Conservation (phyloP, 1,140 invertebrate species). For the Armadillidium nasatum region DNA sequence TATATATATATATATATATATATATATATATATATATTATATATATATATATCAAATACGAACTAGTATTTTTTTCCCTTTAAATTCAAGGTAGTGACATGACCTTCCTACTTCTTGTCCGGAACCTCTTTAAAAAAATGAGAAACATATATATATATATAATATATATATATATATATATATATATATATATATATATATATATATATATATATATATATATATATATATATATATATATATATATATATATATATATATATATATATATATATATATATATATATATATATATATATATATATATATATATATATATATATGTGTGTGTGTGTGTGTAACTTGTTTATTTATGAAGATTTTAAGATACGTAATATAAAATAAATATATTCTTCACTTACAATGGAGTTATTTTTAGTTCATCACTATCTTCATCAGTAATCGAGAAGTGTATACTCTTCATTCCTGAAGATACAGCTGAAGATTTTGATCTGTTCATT, state of each 20-base stretch:
- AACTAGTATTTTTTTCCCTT: constrained; percentile 95
- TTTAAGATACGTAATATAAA: not conserved
- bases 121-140: constrained; percentile 60
- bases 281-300: not conserved
- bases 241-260: constrained; percentile 16
- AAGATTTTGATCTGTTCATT: not conserved
- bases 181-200: constrained; percentile 10
- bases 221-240: not conserved
- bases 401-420: constrained; percentile 42
- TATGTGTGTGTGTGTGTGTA: not conserved
- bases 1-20: no score
- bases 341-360: not conserved
- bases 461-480: not conserved
- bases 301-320: constrained; percentile 3
- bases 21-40: no score
- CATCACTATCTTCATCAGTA: constrained; percentile 42
- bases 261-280: not conserved
- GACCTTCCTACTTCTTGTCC: constrained; percentile 99
- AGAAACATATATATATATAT: not conserved
- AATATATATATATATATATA: constrained; percentile 17
- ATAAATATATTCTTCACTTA: constrained; percentile 25
- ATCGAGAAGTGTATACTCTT: not conserved
- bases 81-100: constrained; percentile 97
- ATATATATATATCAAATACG: constrained; percentile 47
- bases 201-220: not conserved